Evolutionary conservation across 2,888 invertebrate species (phyloP).

Genomic region (Nomada ruficornis): DNA sequence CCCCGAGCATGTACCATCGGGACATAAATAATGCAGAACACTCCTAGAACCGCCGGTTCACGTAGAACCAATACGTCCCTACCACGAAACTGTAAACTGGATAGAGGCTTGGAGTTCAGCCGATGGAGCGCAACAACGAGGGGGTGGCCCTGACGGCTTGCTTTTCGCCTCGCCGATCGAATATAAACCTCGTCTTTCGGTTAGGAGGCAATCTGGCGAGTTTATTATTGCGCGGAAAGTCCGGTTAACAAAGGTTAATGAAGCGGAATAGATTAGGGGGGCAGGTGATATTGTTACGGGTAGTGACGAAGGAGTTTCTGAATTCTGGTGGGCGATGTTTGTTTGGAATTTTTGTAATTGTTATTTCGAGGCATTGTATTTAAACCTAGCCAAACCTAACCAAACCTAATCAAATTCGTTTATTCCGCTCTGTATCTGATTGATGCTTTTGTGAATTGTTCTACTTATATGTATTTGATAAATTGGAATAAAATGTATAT

Average conservation of each 20-base stretch:
- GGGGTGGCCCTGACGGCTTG: conserved; percentile 8
- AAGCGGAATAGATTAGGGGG: background rate
- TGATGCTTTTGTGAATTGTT: background rate
- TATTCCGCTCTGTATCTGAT: no score
- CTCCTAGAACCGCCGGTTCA: conserved; percentile 77
- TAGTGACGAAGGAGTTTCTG: background rate
- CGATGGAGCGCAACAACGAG: conserved; percentile 44
- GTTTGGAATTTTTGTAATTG: background rate
- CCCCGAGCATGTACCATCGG: conserved; percentile 56
- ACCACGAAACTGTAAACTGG: conserved; percentile 61
- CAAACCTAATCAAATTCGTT: no score
- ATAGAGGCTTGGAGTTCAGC: conserved; percentile 40
- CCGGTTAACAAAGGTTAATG: background rate
- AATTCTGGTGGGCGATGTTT: background rate
- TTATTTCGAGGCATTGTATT: no score
- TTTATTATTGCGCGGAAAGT: background rate
- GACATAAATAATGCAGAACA: conserved; percentile 78
- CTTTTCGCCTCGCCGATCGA: conserved; percentile 8
- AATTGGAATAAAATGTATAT: background rate
- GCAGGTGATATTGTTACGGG: background rate
- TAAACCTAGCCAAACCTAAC: no score
- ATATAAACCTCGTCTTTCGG: conserved; percentile 36
- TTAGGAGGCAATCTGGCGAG: conserved; percentile 1
- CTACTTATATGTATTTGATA: background rate
- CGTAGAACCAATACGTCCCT: conserved; percentile 79